Percentiles rank a stretch among this genome's conserved stretches.
Conservation (phyloP, 2,797 vertebrate genomes). For the Valencia hispanica region DNA sequence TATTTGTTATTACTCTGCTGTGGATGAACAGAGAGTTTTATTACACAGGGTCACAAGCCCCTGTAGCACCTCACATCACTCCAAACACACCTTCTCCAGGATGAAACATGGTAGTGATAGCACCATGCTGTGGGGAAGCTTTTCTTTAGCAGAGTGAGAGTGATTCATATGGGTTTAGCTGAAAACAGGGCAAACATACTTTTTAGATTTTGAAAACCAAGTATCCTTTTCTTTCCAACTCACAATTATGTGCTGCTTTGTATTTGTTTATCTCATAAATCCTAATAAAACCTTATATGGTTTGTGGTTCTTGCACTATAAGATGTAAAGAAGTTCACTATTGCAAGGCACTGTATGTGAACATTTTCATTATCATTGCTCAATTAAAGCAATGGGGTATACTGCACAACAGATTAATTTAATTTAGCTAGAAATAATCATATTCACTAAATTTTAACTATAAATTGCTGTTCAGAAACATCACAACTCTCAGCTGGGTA, state of each 20-base stretch:
- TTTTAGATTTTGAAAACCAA: not conserved
- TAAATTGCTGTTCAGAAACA: not conserved
- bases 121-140: not conserved
- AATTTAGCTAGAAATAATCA: not conserved
- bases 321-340: not conserved
- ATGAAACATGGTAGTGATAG: not conserved
- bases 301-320: not conserved
- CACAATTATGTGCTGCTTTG: not conserved
- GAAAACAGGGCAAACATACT: not conserved
- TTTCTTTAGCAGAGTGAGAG: not conserved
- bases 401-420: not conserved
- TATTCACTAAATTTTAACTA: not conserved
- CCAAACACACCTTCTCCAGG: too few species aligned
- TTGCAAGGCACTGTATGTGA: not conserved
- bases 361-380: slow-evolving; percentile 2
- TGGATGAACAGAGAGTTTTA: too few species aligned
- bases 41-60: too few species aligned
- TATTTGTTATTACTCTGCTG: too few species aligned
- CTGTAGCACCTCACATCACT: too few species aligned
- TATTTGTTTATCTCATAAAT: not conserved
- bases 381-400: not conserved
- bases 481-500: not conserved
- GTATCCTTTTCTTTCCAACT: not conserved
- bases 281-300: not conserved
- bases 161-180: not conserved